Evolutionary conservation across 2,113 vertebrate genomes (phyloP).

Genomic region (Pitta sordida): DNA sequence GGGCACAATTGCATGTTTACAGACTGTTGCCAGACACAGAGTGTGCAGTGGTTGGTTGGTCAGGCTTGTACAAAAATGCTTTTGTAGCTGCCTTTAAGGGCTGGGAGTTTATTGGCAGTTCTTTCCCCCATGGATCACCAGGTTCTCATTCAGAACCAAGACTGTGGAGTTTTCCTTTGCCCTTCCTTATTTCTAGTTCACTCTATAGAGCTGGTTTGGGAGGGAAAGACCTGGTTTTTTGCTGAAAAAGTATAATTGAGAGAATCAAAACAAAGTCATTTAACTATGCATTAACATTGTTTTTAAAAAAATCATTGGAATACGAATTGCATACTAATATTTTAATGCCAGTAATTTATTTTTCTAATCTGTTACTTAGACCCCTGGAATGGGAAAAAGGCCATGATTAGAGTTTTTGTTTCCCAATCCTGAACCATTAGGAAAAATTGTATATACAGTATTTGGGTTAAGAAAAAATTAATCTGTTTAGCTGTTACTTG

Average conservation of each 20-base stretch:
- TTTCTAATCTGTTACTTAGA: not conserved
- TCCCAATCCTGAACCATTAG: not conserved
- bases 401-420: not conserved
- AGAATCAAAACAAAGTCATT: not conserved
- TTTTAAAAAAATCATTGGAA: not conserved
- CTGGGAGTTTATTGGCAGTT: not conserved
- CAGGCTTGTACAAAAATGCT: constrained; percentile 48
- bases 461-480: constrained; percentile 5
- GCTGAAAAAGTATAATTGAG: not conserved
- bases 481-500: constrained; percentile 20
- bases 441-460: not conserved
- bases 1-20: not conserved
- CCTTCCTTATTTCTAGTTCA: not conserved
- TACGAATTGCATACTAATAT: not conserved
- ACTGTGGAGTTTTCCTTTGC: not conserved
- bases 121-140: constrained; percentile 10
- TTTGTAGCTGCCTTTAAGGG: constrained; percentile 31
- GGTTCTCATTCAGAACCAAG: not conserved
- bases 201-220: not conserved
- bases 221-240: not conserved
- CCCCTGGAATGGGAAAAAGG: not conserved
- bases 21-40: not conserved
- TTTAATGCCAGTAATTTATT: not conserved
- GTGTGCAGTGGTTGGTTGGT: not conserved
- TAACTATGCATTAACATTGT: not conserved